Conservation (phyloP, 1,140 invertebrate species). For the Rhynchophorus ferrugineus region DNA sequence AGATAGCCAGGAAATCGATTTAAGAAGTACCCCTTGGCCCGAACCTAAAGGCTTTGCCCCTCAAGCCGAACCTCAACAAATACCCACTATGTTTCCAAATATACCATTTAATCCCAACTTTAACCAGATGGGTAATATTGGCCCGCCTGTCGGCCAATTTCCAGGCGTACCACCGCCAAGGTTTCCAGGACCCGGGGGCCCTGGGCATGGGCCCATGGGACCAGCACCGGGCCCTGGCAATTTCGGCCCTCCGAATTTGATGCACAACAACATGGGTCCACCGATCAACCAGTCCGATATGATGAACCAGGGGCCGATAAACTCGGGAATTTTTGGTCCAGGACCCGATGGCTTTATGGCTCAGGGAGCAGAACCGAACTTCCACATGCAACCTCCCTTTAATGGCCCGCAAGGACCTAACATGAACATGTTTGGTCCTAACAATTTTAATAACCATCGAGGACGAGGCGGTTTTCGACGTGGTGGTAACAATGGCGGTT, state of each 20-base stretch:
- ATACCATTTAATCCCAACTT: conserved; percentile 40
- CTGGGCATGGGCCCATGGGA: conserved; percentile 29
- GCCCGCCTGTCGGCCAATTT: conserved; percentile 28
- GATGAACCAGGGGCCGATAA: conserved; percentile 31
- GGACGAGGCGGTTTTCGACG: conserved; percentile 39
- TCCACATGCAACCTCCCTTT: conserved; percentile 25
- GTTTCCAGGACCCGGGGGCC: conserved; percentile 32
- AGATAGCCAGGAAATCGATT: conserved; percentile 67
- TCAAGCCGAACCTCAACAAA: conserved; percentile 32
- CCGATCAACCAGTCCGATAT: conserved; percentile 33
- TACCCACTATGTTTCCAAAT: conserved; percentile 44
- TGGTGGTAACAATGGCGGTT: conserved; percentile 18
- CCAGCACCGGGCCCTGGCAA: conserved; percentile 20
- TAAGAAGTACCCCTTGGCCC: conserved; percentile 67
- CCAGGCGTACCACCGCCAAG: conserved; percentile 37
- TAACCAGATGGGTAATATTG: conserved; percentile 34
- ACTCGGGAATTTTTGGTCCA: conserved; percentile 28
- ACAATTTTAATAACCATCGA: conserved; percentile 32
- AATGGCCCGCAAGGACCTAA: conserved; percentile 25
- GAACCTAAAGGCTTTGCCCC: conserved; percentile 62
- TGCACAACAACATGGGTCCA: conserved; percentile 37
- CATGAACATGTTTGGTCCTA: conserved; percentile 33
- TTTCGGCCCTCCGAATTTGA: conserved; percentile 34
- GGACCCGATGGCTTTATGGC: conserved; percentile 28
- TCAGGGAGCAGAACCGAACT: conserved; percentile 27